These are phyloP conservation scores for Sander vitreus DNA, from an alignment of 2,113 vertebrate genomes.

Conservation along the genomic window DNA sequence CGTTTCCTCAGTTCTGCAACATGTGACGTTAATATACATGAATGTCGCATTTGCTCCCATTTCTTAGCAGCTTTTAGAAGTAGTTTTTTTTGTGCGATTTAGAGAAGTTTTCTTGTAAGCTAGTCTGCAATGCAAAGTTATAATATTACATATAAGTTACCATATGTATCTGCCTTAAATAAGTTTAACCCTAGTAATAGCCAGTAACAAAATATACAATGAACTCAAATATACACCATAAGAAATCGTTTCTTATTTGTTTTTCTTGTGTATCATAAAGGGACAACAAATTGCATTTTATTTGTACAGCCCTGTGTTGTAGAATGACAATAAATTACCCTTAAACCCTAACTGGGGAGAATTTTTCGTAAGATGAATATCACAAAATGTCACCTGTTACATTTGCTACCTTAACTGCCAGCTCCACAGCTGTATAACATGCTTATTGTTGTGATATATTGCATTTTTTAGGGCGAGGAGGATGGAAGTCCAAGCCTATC, in stretches of 20 bases:
- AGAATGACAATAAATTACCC: not conserved
- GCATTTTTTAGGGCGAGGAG: slow-evolving; percentile 84
- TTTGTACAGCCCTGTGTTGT: not conserved
- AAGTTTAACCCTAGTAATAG: not conserved
- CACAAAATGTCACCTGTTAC: not conserved
- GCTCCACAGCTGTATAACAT: not conserved
- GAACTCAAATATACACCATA: not conserved
- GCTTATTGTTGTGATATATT: not conserved
- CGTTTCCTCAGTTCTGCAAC: not conserved
- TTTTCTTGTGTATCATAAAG: not conserved
- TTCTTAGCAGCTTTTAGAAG: not conserved
- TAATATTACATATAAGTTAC: not conserved
- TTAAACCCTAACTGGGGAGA: not conserved
- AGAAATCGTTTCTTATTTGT: not conserved
- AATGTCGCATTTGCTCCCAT: not conserved
- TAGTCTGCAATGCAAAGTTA: not conserved
- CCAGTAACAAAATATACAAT: not conserved
- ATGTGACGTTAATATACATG: not conserved
- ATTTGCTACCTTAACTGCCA: not conserved
- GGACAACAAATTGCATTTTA: not conserved
- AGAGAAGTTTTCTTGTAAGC: not conserved
- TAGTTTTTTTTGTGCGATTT: not conserved
- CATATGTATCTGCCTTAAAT: not conserved
- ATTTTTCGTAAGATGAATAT: not conserved
- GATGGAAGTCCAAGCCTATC: slow-evolving; percentile 87